Percentiles rank a stretch among this genome's conserved stretches.
Evolutionary conservation across 2,113 vertebrate species (phyloP).

Genomic region (Probosciger aterrimus): DNA sequence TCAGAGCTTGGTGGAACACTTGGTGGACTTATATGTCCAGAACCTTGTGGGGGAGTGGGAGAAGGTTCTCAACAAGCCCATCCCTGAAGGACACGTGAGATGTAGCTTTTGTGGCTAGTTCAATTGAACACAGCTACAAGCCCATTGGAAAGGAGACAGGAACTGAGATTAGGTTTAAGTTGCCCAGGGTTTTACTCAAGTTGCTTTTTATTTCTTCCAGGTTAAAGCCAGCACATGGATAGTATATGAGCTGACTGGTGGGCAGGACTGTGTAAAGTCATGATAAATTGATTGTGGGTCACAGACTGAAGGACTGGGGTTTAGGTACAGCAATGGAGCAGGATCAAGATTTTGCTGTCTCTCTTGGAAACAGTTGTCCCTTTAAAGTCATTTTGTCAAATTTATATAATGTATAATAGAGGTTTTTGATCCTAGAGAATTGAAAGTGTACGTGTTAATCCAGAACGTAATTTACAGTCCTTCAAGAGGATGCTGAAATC

Average conservation of each 20-base stretch:
- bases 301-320: background rate
- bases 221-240: background rate
- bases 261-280: background rate
- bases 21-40: background rate
- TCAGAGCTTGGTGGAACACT: background rate
- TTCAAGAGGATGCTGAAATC: background rate
- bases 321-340: background rate
- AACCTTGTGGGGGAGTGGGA: background rate
- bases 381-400: background rate
- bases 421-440: background rate
- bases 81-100: background rate
- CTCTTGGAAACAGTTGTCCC: background rate
- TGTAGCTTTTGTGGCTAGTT: background rate
- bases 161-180: background rate
- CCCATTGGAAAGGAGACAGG: background rate
- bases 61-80: background rate
- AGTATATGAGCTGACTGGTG: background rate
- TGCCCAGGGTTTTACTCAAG: background rate
- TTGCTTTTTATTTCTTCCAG: constrained; percentile 22
- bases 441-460: background rate
- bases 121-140: background rate
- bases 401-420: background rate
- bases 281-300: background rate
- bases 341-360: background rate
- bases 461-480: background rate